Evolutionary conservation across 2,888 invertebrate species (phyloP), one percentile per base, ranked within the genome.

Genomic region (Tinea pellionella): DNA sequence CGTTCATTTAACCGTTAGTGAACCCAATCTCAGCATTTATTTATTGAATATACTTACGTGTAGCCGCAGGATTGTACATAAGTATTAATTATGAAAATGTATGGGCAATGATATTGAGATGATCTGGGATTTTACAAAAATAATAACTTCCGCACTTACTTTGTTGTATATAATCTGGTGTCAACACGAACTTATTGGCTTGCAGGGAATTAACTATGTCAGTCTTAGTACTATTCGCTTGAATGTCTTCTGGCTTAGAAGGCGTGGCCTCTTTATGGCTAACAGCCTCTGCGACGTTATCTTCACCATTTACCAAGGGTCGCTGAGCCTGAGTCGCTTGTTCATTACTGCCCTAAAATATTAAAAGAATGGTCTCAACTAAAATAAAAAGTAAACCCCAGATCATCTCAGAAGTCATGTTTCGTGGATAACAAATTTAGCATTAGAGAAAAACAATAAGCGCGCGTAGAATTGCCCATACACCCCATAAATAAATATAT

Each of bases 111-210:
- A 6, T 24, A 41, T 12, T 41, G 41, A n/a, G 41, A 41, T 41
- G 41, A 13, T 41, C 41, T 2, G 41, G 41, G 41, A 41, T 41
- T 32, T 41, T n/a, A 41, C 41, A 41, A 41, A 24, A 24, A 24
- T 24, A 24, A 24, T 24, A 24, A 37, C 37, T 6, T 37, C 37
- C 37, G 37, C 79, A 91, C 93, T 91, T 89, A 95, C 96, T 96
- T 90, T 97, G 96, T 77, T 96, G 96, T 67, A 97, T 96, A 73
- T 96, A 96, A 80, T 96, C 96, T 60, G 96, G 94, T 12, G 96
- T 96, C 63, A 97, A 90, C 66, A 96, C 93, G 83, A 96, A 96
- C 82, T 94, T 82, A 68, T 81, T 87, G 56, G 77, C 79, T 60
- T 69, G 73, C 24, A 65, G 69, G 11, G 79, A 72, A 67, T 81